phyloP scores from a whole-genome alignment of 2,113 vertebrate genomes.

The Rana temporaria region DNA sequence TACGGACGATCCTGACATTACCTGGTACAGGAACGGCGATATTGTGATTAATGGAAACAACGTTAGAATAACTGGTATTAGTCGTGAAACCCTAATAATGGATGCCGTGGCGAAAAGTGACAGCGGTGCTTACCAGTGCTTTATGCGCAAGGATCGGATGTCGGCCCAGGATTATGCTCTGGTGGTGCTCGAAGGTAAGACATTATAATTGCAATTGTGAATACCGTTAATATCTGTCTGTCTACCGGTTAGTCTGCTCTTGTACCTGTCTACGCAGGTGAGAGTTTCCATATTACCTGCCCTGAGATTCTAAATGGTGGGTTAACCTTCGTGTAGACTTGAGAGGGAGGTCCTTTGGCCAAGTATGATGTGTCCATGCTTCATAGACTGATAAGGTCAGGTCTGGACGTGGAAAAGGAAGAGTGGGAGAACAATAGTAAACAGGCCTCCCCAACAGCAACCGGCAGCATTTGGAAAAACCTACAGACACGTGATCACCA shows the following conservation, averaged over 20 bases:
- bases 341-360: too few relatives aligned
- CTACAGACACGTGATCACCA: too few relatives aligned
- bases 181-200: conserved; percentile 95
- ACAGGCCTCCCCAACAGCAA: too few relatives aligned
- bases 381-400: too few relatives aligned
- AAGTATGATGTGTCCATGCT: too few relatives aligned
- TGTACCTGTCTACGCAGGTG: too few relatives aligned
- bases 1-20: conserved; percentile 91
- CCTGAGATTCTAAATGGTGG: too few relatives aligned
- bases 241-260: not conserved
- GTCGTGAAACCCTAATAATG: conserved; percentile 92
- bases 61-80: conserved; percentile 87
- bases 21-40: conserved; percentile 96
- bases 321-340: too few relatives aligned
- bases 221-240: not conserved
- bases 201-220: not conserved
- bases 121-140: conserved; percentile 96
- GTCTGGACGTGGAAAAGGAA: too few relatives aligned
- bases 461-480: too few relatives aligned
- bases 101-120: conserved; percentile 98
- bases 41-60: conserved; percentile 91
- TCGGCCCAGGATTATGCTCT: conserved; percentile 96
- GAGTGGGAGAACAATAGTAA: too few relatives aligned
- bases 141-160: conserved; percentile 92
- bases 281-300: too few relatives aligned